Conservation (phyloP, 2,113 vertebrate genomes). For the Cranoglanis bouderius region DNA sequence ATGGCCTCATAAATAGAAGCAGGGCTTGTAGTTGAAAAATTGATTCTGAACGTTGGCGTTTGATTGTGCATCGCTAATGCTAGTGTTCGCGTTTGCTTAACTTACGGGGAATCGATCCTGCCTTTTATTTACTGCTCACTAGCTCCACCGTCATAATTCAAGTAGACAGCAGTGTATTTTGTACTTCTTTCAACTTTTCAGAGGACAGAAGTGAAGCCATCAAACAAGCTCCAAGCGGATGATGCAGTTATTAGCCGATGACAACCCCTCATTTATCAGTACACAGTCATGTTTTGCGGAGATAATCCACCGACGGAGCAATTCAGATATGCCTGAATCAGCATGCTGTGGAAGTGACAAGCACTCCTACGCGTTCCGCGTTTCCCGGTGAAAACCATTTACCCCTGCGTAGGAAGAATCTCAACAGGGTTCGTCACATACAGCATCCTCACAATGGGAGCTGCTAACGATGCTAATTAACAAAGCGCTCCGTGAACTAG, state of each 20-base stretch:
- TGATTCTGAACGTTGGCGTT: neutral
- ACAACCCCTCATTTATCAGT: conserved; percentile 31
- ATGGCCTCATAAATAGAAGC: conserved; percentile 4
- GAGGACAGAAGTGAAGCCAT: neutral
- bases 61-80: neutral
- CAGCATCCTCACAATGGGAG: neutral
- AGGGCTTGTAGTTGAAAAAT: neutral
- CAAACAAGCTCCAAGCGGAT: neutral
- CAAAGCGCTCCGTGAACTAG: neutral
- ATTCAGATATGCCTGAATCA: neutral
- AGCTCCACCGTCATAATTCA: neutral
- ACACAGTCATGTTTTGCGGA: neutral
- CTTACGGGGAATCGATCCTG: neutral
- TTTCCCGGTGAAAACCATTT: conserved; percentile 15
- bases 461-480: conserved; percentile 11
- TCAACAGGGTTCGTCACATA: neutral
- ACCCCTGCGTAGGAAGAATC: conserved; percentile 17
- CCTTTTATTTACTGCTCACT: neutral
- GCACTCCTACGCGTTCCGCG: neutral
- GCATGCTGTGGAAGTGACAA: conserved; percentile 15
- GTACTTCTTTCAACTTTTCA: conserved; percentile 2
- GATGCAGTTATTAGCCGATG: conserved; percentile 16
- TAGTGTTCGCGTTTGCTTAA: neutral
- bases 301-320: neutral
- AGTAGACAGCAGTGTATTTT: neutral